phyloP scores from a whole-genome alignment of 2,888 invertebrate genomes.

The Sthenelais limicola region DNA sequence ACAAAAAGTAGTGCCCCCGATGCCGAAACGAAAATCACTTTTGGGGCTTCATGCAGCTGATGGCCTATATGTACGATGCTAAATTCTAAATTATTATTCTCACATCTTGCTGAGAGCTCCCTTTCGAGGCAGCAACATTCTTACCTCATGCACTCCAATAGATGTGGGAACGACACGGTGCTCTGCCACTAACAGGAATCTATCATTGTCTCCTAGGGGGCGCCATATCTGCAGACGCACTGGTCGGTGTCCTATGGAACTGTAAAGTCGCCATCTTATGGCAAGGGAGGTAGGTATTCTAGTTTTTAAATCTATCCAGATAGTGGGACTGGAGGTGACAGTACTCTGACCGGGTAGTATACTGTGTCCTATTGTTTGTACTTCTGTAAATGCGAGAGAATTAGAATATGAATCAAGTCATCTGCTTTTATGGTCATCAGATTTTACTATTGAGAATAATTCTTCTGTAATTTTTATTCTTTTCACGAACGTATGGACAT shows the following conservation, averaged over 20 bases:
- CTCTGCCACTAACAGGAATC: slow-evolving; percentile 22
- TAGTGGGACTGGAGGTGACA: slow-evolving; percentile 5
- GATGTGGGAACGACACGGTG: slow-evolving; percentile 36
- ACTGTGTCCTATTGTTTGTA: slow-evolving; percentile 21
- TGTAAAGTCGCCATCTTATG: slow-evolving; percentile 38
- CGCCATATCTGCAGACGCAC: slow-evolving; percentile 39
- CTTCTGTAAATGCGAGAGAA: slow-evolving; percentile 5
- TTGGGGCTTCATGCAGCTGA: too few species aligned
- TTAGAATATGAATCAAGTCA: not conserved
- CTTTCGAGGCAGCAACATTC: not conserved
- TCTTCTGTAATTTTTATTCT: too few species aligned
- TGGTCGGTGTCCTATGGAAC: slow-evolving; percentile 9
- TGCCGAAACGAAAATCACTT: too few species aligned
- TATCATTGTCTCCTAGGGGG: slow-evolving; percentile 9
- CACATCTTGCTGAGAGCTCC: too few species aligned
- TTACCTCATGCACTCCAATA: slow-evolving; percentile 37
- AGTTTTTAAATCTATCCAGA: slow-evolving; percentile 37
- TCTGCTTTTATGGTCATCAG: too few species aligned
- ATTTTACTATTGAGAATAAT: too few species aligned
- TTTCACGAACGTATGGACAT: too few species aligned
- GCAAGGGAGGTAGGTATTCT: slow-evolving; percentile 29
- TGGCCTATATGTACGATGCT: not conserved
- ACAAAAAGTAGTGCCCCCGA: too few species aligned
- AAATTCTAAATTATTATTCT: not conserved
- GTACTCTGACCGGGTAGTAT: slow-evolving; percentile 25